A percentile compares a stretch with the other conserved stretches of the same genome.
These are phyloP conservation scores for Monarcha castaneiventris DNA, from an alignment of 2,113 vertebrate genomes.

Conservation along the genomic window DNA sequence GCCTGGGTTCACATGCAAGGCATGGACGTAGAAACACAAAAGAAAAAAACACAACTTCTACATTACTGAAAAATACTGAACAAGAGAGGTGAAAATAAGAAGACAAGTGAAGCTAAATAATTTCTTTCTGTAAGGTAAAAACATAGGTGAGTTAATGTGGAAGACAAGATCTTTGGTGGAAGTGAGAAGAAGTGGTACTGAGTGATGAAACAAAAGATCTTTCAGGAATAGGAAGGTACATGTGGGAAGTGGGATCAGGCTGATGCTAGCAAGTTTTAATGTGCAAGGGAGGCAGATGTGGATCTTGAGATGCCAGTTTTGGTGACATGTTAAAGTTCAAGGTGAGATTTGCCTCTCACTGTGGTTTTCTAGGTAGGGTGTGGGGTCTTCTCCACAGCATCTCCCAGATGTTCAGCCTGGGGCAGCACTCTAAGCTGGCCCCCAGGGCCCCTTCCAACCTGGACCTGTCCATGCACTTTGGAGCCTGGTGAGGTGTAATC, in stretches of 20 bases:
- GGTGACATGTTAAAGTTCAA: background rate
- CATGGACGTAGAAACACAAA: background rate
- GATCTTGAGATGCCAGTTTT: background rate
- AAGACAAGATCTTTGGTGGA: background rate
- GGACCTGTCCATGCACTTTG: accelerated
- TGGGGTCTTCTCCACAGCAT: background rate
- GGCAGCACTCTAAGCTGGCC: accelerated
- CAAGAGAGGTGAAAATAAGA: background rate
- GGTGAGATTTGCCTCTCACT: background rate
- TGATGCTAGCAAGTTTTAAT: background rate
- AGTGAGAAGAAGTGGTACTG: background rate
- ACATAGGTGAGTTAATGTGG: background rate
- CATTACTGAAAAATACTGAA: background rate
- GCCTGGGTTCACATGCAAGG: background rate
- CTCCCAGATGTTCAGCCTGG: background rate
- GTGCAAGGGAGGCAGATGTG: background rate
- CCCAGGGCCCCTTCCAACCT: background rate
- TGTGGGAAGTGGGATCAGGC: background rate
- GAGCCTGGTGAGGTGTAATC: background rate
- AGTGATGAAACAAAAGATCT: background rate
- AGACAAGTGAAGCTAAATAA: background rate
- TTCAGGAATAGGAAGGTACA: background rate
- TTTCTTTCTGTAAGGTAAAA: background rate
- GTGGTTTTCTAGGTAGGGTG: background rate
- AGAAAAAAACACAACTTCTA: background rate